A percentile compares a stretch with the other conserved stretches of the same genome.
phyloP scores from a whole-genome alignment of 2,888 invertebrate genomes.

The Polymixis lichenea region DNA sequence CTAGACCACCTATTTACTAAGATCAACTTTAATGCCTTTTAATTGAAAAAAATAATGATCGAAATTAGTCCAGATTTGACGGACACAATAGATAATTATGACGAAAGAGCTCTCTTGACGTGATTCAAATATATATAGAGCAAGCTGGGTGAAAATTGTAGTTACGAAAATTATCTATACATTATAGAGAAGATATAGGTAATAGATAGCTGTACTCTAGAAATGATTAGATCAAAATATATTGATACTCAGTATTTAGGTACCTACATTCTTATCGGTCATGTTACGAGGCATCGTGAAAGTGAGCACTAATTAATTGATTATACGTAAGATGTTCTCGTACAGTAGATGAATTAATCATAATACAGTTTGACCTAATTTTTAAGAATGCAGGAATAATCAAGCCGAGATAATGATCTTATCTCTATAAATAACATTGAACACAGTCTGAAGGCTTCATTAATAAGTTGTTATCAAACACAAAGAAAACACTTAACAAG shows the following conservation, averaged over 20 bases:
- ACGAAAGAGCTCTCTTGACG: not conserved
- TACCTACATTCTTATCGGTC: conserved; percentile 29
- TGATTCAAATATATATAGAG: too few relatives aligned
- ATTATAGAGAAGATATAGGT: not conserved
- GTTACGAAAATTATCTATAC: not conserved
- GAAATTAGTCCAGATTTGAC: not conserved
- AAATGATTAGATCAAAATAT: conserved; percentile 10
- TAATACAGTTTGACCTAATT: not conserved
- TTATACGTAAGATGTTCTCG: not conserved
- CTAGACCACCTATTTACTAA: too few relatives aligned
- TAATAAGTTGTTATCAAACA: not conserved
- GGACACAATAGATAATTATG: not conserved
- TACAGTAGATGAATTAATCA: not conserved
- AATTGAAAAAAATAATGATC: not conserved
- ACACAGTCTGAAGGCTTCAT: not conserved
- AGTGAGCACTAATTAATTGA: conserved; percentile 3
- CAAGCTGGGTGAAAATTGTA: not conserved
- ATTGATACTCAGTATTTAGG: not conserved
- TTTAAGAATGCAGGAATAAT: not conserved
- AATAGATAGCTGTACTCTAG: not conserved
- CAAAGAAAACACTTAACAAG: conserved; percentile 39
- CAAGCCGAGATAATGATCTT: not conserved
- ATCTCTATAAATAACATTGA: not conserved
- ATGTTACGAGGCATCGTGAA: conserved; percentile 9
- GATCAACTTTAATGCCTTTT: not conserved